A percentile compares a stretch with the other conserved stretches of the same genome.
These are phyloP conservation scores for Lithodes maja DNA, from an alignment of 2,888 invertebrate species.

Conservation along the genomic window DNA sequence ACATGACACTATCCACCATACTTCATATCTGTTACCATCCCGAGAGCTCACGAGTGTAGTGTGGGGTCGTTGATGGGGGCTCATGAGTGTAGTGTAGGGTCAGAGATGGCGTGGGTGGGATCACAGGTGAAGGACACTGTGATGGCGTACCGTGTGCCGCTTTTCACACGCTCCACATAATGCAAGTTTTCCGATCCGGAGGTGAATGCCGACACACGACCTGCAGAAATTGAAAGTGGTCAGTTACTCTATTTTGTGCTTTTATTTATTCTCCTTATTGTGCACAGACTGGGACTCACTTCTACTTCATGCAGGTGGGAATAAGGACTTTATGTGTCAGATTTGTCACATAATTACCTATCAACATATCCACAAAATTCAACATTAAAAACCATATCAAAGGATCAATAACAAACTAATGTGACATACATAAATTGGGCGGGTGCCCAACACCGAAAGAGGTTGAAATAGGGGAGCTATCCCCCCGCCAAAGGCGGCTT, in stretches of 20 bases:
- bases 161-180: slow-evolving; percentile 85
- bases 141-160: slow-evolving; percentile 86
- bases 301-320: neutral
- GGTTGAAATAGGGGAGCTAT: too few species aligned
- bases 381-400: too few species aligned
- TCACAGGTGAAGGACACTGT: slow-evolving; percentile 93
- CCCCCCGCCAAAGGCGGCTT: too few species aligned
- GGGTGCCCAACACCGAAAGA: too few species aligned
- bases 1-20: too few species aligned
- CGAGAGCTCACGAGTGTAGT: too few species aligned
- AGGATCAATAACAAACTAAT: too few species aligned
- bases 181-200: slow-evolving; percentile 91
- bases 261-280: too few species aligned
- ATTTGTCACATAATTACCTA: neutral
- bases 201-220: slow-evolving; percentile 88
- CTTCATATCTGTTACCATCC: too few species aligned
- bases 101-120: slow-evolving; percentile 80
- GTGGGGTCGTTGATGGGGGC: neutral
- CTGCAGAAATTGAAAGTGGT: slow-evolving; percentile 73
- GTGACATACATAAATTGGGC: too few species aligned
- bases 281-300: neutral
- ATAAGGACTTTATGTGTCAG: neutral
- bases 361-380: too few species aligned
- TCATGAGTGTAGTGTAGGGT: slow-evolving; percentile 73
- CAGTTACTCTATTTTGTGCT: neutral